Evolutionary conservation across 92 coral and sea anemone genomes (phyloP), one percentile per base, ranked within the genome.

Genomic region (Umimayanthus kanabou): DNA sequence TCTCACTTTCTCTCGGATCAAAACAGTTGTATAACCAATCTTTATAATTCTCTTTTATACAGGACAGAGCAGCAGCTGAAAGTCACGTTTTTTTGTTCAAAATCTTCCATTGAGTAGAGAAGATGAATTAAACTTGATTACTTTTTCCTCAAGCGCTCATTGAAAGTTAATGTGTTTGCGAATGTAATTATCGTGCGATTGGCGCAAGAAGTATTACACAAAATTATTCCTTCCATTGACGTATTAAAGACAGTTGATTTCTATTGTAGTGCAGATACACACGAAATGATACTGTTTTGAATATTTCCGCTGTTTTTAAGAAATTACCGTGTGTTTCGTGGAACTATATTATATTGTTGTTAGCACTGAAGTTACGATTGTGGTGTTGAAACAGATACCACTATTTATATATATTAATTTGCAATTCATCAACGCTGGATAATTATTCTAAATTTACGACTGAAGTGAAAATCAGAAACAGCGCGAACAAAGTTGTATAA

Each of bases 141-240:
- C 28, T 9, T 75, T 28, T 73, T 39, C 50, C 50, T 39, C 30
- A 23, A 18, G 22, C 25, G 9, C 45, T 75, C 47, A 14, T 40
- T 75, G 79, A 75, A 39, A 18, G 49, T 75, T 23, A 75, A 20
- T 75, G 79, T 75, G 79, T 75, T 75, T 75, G 79, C 45, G 28
- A 22, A 25, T 40, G 9, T 9, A 75, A 75, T 75, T 75, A 75
- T 39, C 53, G 79, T 37, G 78, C 37, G 45, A 73, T 13, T 73
- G 78, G 78, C 42, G n/a, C 9, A 14, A 18, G 53, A 61, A 61
- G 26, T 61, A 61, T 61, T 23, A 23, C 26, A 61, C 69, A 75
- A 75, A 33, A 75, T 75, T 40, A 75, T 18, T 75, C 20, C 50
- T 26, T 39, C 25, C 28, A 18, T 75, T 75, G 42, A 33, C 25